These are phyloP conservation scores for Arnoldichthys spilopterus DNA, from an alignment of 2,797 vertebrate genomes.

Conservation along the genomic window DNA sequence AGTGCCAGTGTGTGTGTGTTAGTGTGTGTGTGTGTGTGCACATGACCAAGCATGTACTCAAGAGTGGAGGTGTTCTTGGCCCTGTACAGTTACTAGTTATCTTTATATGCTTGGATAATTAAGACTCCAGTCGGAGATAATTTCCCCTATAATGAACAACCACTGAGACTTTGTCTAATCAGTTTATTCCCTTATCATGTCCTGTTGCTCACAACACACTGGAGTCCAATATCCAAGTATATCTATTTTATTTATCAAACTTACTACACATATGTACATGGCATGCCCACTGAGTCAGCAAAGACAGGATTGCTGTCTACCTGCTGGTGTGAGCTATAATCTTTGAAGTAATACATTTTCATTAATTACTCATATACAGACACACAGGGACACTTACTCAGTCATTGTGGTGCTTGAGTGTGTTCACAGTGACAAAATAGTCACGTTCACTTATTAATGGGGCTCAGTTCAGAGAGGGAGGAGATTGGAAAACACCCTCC, in stretches of 20 bases:
- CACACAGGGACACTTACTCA: too few relatives aligned
- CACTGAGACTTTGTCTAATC: constrained; percentile 41
- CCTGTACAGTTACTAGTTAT: constrained; percentile 47
- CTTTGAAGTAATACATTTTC: not conserved
- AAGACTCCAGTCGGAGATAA: constrained; percentile 49
- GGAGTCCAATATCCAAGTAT: constrained; percentile 1
- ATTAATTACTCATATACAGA: not conserved
- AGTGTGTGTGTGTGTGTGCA: not conserved
- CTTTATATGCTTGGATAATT: constrained; percentile 44
- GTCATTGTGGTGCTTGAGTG: too few relatives aligned
- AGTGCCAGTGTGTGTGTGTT: not conserved
- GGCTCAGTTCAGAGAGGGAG: constrained; percentile 88
- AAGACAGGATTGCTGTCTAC: not conserved
- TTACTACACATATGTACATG: constrained; percentile 2
- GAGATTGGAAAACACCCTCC: constrained; percentile 89
- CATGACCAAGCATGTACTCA: constrained; percentile 12
- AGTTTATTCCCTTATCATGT: constrained; percentile 36
- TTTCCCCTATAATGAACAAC: constrained; percentile 49
- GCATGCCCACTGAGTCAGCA: not conserved
- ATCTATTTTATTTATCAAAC: constrained; percentile 4
- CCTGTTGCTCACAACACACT: constrained; percentile 28
- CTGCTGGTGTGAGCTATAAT: not conserved
- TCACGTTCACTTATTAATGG: constrained; percentile 65
- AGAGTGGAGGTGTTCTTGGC: constrained; percentile 43
- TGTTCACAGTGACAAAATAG: too few relatives aligned